phyloP scores from a whole-genome alignment of 2,113 vertebrate species.

The Hirundichthys speculiger region DNA sequence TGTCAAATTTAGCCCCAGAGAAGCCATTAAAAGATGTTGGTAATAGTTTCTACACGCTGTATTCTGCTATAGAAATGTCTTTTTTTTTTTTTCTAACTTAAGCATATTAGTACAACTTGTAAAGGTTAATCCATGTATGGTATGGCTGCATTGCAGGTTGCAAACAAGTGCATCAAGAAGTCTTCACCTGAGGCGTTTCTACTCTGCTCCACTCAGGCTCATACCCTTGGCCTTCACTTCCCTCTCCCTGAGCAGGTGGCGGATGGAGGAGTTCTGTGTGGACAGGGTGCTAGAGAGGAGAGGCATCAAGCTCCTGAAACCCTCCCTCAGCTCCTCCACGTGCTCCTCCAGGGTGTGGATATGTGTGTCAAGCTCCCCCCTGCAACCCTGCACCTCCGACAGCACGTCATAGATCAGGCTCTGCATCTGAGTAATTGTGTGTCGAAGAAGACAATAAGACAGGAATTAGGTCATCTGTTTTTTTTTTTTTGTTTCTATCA shows the following conservation, averaged over 20 bases:
- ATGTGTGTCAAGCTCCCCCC: constrained; percentile 86
- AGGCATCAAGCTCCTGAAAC: constrained; percentile 75
- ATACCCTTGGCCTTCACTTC: constrained; percentile 50
- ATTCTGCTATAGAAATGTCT: too few species aligned
- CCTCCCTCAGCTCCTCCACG: constrained; percentile 74
- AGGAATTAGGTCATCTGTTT: too few species aligned
- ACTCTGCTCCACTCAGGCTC: constrained; percentile 26
- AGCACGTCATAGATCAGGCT: constrained; percentile 86
- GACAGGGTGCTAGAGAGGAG: constrained; percentile 77
- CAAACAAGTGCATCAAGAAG: too few species aligned
- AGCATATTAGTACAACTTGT: too few species aligned
- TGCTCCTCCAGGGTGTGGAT: constrained; percentile 80
- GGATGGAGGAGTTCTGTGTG: constrained; percentile 78
- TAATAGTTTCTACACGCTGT: constrained; percentile 6
- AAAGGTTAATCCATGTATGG: too few species aligned
- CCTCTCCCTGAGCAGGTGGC: constrained; percentile 74
- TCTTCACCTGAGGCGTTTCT: too few species aligned
- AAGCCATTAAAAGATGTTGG: neutral
- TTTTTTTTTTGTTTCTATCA: too few species aligned
- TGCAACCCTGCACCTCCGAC: constrained; percentile 86
- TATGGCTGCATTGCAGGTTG: too few species aligned
- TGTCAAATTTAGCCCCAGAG: too few species aligned
- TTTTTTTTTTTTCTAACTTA: too few species aligned
- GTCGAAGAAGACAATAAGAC: neutral
- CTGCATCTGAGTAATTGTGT: constrained; percentile 80